Conservation (phyloP, 2,113 vertebrate genomes). For the Eubucco bourcierii region DNA sequence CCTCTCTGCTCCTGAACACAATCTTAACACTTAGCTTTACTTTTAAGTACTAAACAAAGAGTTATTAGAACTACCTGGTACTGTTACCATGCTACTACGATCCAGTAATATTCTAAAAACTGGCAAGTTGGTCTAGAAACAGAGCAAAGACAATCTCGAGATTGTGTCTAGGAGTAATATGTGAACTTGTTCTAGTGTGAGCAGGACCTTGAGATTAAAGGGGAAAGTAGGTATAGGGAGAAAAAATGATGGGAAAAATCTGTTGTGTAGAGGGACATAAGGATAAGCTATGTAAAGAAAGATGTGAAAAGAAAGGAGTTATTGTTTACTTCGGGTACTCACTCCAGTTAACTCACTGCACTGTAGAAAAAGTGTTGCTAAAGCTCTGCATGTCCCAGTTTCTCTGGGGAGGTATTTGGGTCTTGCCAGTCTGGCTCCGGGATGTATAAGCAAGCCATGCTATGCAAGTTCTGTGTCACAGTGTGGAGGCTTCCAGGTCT, state of each 20-base stretch:
- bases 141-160: not conserved
- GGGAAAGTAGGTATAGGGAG: not conserved
- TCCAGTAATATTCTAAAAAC: not conserved
- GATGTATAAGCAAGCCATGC: not conserved
- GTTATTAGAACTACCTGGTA: not conserved
- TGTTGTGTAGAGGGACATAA: not conserved
- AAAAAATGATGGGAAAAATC: not conserved
- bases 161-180: not conserved
- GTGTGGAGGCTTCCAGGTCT: not conserved
- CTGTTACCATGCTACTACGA: not conserved
- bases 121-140: not conserved
- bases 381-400: not conserved
- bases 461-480: not conserved
- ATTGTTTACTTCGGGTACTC: not conserved
- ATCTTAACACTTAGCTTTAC: not conserved
- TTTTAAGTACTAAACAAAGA: not conserved
- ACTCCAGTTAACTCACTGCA: not conserved
- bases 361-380: not conserved
- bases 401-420: not conserved
- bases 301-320: not conserved
- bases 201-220: not conserved
- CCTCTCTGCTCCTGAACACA: not conserved
- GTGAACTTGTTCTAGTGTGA: not conserved
- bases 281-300: not conserved
- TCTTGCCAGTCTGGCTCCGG: not conserved